A percentile compares a stretch with the other conserved stretches of the same genome.
phyloP scores from a whole-genome alignment of 2,888 invertebrate genomes.

The Nudaria mundana region DNA sequence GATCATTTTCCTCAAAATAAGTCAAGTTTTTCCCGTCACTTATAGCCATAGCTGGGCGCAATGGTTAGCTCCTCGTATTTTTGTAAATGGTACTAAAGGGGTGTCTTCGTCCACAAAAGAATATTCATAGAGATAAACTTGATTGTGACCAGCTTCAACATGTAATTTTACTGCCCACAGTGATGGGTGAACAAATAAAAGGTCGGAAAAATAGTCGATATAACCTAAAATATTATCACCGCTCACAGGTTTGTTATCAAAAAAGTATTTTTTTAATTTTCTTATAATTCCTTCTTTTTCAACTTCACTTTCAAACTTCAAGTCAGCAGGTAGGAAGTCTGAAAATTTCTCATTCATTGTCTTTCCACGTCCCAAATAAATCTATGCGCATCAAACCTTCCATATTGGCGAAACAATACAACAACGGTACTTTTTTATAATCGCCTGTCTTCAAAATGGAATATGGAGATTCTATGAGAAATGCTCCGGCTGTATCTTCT shows the following conservation, averaged over 20 bases:
- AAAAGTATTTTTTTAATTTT: slow-evolving; percentile 33
- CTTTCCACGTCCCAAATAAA: slow-evolving; percentile 24
- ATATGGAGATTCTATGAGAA: slow-evolving; percentile 32
- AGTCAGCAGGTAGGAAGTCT: slow-evolving; percentile 36
- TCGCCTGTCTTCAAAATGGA: slow-evolving; percentile 31
- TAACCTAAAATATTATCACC: slow-evolving; percentile 25
- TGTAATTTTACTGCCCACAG: slow-evolving; percentile 32
- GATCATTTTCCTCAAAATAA: background rate
- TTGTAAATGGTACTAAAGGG: slow-evolving; percentile 21
- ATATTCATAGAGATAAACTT: slow-evolving; percentile 38
- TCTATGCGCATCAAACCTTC: slow-evolving; percentile 33
- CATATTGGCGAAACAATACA: slow-evolving; percentile 38
- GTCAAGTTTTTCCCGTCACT: slow-evolving; percentile 9
- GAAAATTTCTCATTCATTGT: slow-evolving; percentile 37
- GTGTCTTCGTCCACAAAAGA: slow-evolving; percentile 29
- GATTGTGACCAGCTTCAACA: slow-evolving; percentile 34
- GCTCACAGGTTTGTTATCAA: slow-evolving; percentile 30
- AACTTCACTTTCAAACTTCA: slow-evolving; percentile 20
- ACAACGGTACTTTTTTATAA: slow-evolving; percentile 31
- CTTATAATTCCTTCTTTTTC: slow-evolving; percentile 28
- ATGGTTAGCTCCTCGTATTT: slow-evolving; percentile 17
- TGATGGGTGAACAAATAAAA: slow-evolving; percentile 28
- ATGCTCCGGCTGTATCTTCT: slow-evolving; percentile 22
- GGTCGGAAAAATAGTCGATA: slow-evolving; percentile 49
- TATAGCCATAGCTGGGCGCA: slow-evolving; percentile 28